These are phyloP conservation scores for Plemyria rubiginata DNA, from an alignment of 2,888 invertebrate genomes.

Conservation along the genomic window DNA sequence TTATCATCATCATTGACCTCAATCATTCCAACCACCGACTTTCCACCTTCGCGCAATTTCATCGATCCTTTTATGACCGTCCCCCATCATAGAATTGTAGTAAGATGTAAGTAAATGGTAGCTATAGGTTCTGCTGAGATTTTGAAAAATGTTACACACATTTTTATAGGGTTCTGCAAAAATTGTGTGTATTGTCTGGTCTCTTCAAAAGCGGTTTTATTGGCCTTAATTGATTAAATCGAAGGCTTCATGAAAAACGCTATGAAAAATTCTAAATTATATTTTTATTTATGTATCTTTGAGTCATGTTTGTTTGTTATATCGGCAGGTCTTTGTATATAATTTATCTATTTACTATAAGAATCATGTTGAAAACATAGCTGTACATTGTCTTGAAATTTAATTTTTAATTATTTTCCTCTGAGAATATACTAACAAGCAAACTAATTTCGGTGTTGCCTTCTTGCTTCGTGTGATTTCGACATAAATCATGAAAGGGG, in stretches of 20 bases:
- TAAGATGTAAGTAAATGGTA: not conserved
- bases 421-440: not conserved
- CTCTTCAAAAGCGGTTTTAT: slow-evolving; percentile 71
- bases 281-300: slow-evolving; percentile 45
- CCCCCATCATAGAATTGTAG: not conserved
- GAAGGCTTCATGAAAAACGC: slow-evolving; percentile 79
- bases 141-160: slow-evolving; percentile 62
- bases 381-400: slow-evolving; percentile 43
- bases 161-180: slow-evolving; percentile 82
- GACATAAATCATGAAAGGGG: too few relatives aligned
- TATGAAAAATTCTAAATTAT: slow-evolving; percentile 50
- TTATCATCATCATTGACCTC: not conserved
- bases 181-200: slow-evolving; percentile 70
- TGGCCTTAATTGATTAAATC: slow-evolving; percentile 65
- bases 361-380: slow-evolving; percentile 40
- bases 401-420: slow-evolving; percentile 30
- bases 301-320: slow-evolving; percentile 70
- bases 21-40: not conserved
- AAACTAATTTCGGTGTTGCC: not conserved
- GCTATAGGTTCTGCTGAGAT: not conserved
- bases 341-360: slow-evolving; percentile 64
- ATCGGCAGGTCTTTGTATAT: slow-evolving; percentile 83
- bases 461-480: too few relatives aligned
- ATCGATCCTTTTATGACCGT: not conserved
- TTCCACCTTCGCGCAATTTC: not conserved